Percentiles rank a stretch among this genome's conserved stretches.
These are phyloP conservation scores for Liodrosophila aerea DNA, from an alignment of 2,888 invertebrate species.

Conservation along the genomic window DNA sequence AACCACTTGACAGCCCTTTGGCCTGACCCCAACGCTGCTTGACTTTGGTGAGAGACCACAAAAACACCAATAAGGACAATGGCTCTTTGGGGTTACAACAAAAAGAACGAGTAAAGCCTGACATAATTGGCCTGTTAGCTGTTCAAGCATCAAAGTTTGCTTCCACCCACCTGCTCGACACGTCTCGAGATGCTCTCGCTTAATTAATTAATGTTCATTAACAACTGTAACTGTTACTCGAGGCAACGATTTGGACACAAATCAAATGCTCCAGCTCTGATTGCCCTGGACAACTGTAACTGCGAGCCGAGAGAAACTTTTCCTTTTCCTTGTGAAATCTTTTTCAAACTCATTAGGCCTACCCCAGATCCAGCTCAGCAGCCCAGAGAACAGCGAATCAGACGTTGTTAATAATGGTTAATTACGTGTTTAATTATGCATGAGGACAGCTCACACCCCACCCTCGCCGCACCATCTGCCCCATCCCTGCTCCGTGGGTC, in stretches of 20 bases:
- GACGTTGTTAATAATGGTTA: slow-evolving; percentile 77
- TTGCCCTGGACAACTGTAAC: slow-evolving; percentile 35
- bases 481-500: slow-evolving; percentile 1
- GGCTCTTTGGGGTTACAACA: background rate
- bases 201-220: slow-evolving; percentile 75
- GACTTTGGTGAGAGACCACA: slow-evolving; percentile 20
- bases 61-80: slow-evolving; percentile 8
- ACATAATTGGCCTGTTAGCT: slow-evolving; percentile 61
- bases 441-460: slow-evolving; percentile 49
- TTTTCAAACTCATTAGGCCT: slow-evolving; percentile 67
- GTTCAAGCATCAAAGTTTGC: slow-evolving; percentile 31
- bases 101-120: slow-evolving; percentile 29
- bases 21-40: slow-evolving; percentile 6
- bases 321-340: slow-evolving; percentile 52
- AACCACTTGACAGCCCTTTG: slow-evolving; percentile 1
- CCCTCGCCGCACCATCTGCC: background rate
- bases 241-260: slow-evolving; percentile 49
- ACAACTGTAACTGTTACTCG: slow-evolving; percentile 28
- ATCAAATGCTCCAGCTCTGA: slow-evolving; percentile 64
- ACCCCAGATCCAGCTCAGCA: no score
- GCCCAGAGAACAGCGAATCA: slow-evolving; percentile 46
- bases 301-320: slow-evolving; percentile 33
- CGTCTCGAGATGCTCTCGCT: slow-evolving; percentile 34
- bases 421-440: slow-evolving; percentile 77
- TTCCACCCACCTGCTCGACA: slow-evolving; percentile 52